Percentiles rank a stretch among this genome's conserved stretches.
Evolutionary conservation across 2,113 vertebrate genomes (phyloP).

Genomic region (Capreolus pygargus): DNA sequence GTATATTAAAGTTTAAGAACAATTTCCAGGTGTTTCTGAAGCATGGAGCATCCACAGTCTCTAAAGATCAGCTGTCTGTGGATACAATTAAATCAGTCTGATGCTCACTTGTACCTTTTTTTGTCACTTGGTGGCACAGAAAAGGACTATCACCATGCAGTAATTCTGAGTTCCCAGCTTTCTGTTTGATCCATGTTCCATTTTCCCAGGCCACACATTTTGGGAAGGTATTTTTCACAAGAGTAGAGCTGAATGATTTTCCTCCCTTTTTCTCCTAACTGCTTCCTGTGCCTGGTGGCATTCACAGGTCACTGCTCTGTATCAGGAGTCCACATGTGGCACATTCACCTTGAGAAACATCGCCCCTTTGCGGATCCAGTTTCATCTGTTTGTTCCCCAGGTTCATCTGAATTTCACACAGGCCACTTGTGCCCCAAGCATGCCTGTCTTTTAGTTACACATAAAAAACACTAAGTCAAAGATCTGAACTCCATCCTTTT

Average conservation of each 20-base stretch:
- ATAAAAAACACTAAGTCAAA: not conserved
- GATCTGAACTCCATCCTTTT: not conserved
- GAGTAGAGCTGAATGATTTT: not conserved
- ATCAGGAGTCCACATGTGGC: not conserved
- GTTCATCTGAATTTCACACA: not conserved
- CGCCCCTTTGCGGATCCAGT: fast-evolving
- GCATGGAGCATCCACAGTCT: not conserved
- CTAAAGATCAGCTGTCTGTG: not conserved
- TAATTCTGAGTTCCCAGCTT: not conserved
- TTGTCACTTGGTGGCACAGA: not conserved
- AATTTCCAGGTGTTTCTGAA: not conserved
- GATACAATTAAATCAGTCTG: not conserved
- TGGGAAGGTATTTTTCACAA: not conserved
- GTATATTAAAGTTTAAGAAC: not conserved
- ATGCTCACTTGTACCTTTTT: not conserved
- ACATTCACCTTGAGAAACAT: not conserved
- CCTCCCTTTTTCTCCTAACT: not conserved
- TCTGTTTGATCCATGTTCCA: not conserved
- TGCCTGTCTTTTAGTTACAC: not conserved
- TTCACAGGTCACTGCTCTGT: not conserved
- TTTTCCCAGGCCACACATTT: not conserved
- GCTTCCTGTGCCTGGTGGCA: not conserved
- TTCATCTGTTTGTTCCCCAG: not conserved
- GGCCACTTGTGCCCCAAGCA: not conserved
- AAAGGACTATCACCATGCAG: not conserved